Percentiles rank a stretch among this genome's conserved stretches.
phyloP scores from a whole-genome alignment of 1,140 invertebrate genomes.

The Tetraneura akinire region DNA sequence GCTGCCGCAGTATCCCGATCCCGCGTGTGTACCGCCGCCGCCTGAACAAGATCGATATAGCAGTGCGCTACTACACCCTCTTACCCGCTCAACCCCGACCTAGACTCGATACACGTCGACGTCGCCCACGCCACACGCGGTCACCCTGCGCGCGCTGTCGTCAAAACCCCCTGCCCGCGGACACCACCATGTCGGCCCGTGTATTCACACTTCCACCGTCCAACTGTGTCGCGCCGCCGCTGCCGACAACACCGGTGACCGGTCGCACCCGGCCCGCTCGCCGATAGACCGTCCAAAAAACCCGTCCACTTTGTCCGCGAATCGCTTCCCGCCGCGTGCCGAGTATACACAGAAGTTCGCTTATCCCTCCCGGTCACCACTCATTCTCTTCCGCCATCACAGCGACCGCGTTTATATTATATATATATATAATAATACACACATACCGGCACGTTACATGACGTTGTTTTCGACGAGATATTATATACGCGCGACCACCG shows the following conservation, averaged over 20 bases:
- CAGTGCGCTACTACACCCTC: conserved; percentile 58
- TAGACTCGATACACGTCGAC: conserved; percentile 55
- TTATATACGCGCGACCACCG: no score
- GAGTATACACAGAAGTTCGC: background rate
- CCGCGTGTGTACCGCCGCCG: conserved; percentile 59
- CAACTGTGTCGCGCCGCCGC: conserved; percentile 9
- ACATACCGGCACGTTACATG: no score
- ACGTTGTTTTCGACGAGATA: no score
- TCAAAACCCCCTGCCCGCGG: conserved; percentile 55
- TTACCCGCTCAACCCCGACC: conserved; percentile 56
- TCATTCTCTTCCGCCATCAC: background rate
- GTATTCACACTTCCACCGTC: conserved; percentile 5
- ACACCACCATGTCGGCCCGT: conserved; percentile 33
- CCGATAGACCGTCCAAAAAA: background rate
- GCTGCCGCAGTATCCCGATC: background rate
- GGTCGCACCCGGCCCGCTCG: no score
- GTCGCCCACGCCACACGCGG: conserved; percentile 13
- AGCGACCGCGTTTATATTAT: no score
- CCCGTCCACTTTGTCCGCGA: background rate
- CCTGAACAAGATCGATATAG: conserved; percentile 63
- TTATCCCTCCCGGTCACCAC: background rate
- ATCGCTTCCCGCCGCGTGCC: background rate
- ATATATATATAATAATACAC: no score
- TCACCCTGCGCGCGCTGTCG: conserved; percentile 23
- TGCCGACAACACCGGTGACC: background rate